phyloP scores from a whole-genome alignment of 2,113 vertebrate genomes.

The Clinocottus analis region DNA sequence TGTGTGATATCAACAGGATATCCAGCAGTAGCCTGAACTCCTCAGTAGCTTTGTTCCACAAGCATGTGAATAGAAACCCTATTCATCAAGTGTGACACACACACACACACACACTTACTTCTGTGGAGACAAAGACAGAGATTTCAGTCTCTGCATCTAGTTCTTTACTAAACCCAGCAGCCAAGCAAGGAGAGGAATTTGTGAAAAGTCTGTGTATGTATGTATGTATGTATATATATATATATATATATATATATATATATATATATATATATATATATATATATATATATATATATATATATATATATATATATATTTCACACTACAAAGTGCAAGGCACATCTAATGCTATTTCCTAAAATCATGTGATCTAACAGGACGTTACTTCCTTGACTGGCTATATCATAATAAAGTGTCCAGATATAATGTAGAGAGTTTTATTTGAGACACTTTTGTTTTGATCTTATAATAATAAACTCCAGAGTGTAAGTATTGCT shows the following conservation, averaged over 20 bases:
- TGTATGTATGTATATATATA: not conserved
- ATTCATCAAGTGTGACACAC: constrained; percentile 65
- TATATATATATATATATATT: not conserved
- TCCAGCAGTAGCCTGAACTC: constrained; percentile 73
- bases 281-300: not conserved
- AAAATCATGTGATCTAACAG: not conserved
- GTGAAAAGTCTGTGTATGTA: constrained; percentile 5
- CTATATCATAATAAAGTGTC: not conserved
- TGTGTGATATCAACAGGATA: constrained; percentile 81
- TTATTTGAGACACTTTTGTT: not conserved
- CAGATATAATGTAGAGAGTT: not conserved
- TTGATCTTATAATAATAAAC: constrained; percentile 13
- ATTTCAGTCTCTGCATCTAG: constrained; percentile 60
- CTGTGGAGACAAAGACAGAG: constrained; percentile 65
- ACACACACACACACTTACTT: constrained; percentile 36
- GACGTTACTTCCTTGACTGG: not conserved
- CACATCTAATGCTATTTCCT: not conserved
- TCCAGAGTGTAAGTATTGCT: not conserved
- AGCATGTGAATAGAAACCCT: constrained; percentile 73
- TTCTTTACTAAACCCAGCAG: constrained; percentile 57
- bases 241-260: not conserved
- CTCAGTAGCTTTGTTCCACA: constrained; percentile 71
- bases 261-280: not conserved
- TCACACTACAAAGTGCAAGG: not conserved
- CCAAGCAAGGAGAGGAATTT: constrained; percentile 35